Evolutionary conservation across 2,888 invertebrate species (phyloP).

Genomic region (Plutella xylostella): DNA sequence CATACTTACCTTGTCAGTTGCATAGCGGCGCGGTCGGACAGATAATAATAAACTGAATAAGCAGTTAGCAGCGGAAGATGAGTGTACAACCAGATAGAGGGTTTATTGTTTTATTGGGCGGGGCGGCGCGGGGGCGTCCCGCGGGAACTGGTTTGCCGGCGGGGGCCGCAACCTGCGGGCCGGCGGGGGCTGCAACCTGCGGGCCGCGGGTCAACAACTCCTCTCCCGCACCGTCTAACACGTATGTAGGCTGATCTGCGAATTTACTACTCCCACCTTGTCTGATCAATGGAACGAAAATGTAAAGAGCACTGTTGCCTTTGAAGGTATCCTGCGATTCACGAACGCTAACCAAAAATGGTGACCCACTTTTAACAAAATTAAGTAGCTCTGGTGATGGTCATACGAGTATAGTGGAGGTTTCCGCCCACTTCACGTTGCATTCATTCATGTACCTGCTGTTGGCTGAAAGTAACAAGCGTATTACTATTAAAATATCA

Average conservation of each 20-base stretch:
- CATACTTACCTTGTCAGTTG: neutral
- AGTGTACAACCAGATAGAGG: neutral
- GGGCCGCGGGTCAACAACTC: constrained; percentile 51
- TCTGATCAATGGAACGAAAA: neutral
- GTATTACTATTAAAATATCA: too few relatives aligned
- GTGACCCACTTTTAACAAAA: too few relatives aligned
- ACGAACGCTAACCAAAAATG: too few relatives aligned
- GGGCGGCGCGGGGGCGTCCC: constrained; percentile 21
- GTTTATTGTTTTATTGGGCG: constrained; percentile 31
- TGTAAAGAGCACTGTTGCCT: too few relatives aligned
- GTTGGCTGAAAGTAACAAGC: too few relatives aligned
- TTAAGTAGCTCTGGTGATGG: too few relatives aligned
- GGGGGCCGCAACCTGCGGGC: too few relatives aligned
- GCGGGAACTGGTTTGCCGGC: constrained; percentile 51
- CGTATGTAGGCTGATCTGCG: constrained; percentile 45
- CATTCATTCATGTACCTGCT: too few relatives aligned
- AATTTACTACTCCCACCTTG: constrained; percentile 41
- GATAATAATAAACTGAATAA: constrained; percentile 1
- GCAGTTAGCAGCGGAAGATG: neutral
- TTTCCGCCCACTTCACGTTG: too few relatives aligned
- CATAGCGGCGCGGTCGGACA: neutral
- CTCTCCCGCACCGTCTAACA: constrained; percentile 47
- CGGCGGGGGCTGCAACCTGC: too few relatives aligned
- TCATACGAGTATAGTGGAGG: too few relatives aligned
- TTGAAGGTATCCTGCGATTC: too few relatives aligned